phyloP scores from a whole-genome alignment of 2,888 invertebrate genomes.

The Galerucella nymphaeae region DNA sequence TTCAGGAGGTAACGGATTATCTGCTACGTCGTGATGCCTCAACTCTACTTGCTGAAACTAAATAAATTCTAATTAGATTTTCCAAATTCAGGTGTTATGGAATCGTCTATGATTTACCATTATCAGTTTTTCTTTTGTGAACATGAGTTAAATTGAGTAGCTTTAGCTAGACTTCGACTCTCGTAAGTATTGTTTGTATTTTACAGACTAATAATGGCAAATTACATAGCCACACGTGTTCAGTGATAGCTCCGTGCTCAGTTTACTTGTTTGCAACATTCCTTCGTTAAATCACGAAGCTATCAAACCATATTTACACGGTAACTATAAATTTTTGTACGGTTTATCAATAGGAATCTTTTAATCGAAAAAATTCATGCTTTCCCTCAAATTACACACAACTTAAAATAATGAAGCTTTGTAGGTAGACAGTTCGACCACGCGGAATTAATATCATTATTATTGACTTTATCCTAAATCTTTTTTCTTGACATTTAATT shows the following conservation, averaged over 20 bases:
- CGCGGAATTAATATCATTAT: no score
- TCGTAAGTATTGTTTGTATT: no score
- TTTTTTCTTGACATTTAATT: no score
- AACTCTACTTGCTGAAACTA: slow-evolving; percentile 34
- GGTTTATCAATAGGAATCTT: neutral
- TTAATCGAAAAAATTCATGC: neutral
- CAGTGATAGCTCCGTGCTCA: neutral
- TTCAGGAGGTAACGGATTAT: slow-evolving; percentile 71
- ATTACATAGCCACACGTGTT: neutral
- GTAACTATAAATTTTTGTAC: neutral
- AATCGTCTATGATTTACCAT: no score
- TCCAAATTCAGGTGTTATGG: no score
- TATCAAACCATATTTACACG: neutral
- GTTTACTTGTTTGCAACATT: neutral
- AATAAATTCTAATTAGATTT: neutral
- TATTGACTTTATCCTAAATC: no score
- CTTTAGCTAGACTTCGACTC: no score
- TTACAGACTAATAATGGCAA: no score
- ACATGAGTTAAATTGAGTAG: no score
- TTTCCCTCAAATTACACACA: neutral
- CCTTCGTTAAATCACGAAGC: neutral
- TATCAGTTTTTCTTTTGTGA: no score
- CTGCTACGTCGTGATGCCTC: slow-evolving; percentile 58
- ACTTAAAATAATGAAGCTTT: neutral
- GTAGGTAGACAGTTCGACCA: no score